Percentiles rank a stretch among this genome's conserved stretches.
phyloP scores from a whole-genome alignment of 2,113 vertebrate species.

The Megatriorchis doriae region DNA sequence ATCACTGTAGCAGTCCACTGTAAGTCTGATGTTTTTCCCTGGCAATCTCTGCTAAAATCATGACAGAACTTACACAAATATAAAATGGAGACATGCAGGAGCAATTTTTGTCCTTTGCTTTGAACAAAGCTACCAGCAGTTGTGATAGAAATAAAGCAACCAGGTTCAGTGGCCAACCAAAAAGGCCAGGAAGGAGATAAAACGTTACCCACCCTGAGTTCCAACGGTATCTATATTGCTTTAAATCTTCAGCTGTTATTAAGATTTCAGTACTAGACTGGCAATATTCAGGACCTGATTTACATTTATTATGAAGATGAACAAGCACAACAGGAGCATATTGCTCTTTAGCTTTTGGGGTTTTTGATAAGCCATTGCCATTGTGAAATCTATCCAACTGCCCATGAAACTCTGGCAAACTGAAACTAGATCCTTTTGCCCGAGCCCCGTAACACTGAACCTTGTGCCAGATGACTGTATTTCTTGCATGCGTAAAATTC shows the following conservation, averaged over 20 bases:
- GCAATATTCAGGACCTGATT: background rate
- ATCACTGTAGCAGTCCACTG: background rate
- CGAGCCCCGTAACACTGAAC: background rate
- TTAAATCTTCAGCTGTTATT: background rate
- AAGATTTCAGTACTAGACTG: background rate
- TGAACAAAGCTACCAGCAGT: background rate
- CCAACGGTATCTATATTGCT: background rate
- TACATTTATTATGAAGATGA: background rate
- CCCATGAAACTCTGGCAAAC: slow-evolving; percentile 19
- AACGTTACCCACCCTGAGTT: background rate
- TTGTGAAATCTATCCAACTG: background rate
- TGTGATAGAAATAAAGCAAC: background rate
- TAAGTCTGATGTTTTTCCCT: background rate
- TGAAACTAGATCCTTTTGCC: slow-evolving; percentile 30
- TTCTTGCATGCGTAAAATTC: slow-evolving; percentile 25
- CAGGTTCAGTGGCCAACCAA: background rate
- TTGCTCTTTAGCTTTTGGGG: background rate
- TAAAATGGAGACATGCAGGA: background rate
- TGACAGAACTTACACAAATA: background rate
- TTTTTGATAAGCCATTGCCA: background rate
- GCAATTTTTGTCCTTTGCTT: background rate
- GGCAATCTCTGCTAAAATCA: background rate
- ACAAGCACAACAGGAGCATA: background rate
- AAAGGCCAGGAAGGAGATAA: background rate
- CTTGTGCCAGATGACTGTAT: slow-evolving; percentile 18